Evolutionary conservation across 2,113 vertebrate genomes (phyloP).

Genomic region (Pelobates fuscus): DNA sequence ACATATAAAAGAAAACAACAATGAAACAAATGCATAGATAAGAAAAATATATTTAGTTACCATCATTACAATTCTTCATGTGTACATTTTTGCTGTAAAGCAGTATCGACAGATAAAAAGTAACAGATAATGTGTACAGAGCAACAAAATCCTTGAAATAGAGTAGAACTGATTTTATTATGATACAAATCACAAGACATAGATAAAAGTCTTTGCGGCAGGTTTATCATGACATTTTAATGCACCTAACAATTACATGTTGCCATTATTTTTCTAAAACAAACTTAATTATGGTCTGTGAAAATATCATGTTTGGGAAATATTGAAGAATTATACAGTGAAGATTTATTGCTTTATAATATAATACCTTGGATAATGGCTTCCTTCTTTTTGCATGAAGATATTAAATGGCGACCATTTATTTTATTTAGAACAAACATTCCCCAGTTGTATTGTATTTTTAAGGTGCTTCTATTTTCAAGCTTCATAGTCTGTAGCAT

Average conservation of each 20-base stretch:
- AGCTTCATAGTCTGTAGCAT: too few species aligned
- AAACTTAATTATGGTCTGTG: slow-evolving; percentile 43
- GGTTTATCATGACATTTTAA: slow-evolving; percentile 45
- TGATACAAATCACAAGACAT: slow-evolving; percentile 34
- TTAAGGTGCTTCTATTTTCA: slow-evolving; percentile 17
- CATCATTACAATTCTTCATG: too few species aligned
- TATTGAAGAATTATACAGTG: slow-evolving; percentile 33
- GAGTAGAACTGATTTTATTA: slow-evolving; percentile 3
- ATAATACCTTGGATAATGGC: slow-evolving; percentile 42
- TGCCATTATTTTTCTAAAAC: slow-evolving; percentile 39
- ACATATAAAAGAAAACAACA: too few species aligned
- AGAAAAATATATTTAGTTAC: too few species aligned
- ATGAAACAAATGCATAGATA: too few species aligned
- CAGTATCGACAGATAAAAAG: neutral
- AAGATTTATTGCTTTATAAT: slow-evolving; percentile 46
- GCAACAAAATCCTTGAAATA: too few species aligned
- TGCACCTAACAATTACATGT: slow-evolving; percentile 42
- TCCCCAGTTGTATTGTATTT: slow-evolving; percentile 41
- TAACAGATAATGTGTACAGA: neutral
- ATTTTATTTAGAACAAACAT: slow-evolving; percentile 36
- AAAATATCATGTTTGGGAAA: slow-evolving; percentile 44
- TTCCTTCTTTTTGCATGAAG: slow-evolving; percentile 23
- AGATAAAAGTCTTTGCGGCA: slow-evolving; percentile 27
- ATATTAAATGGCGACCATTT: slow-evolving; percentile 41
- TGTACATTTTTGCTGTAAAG: neutral